Conservation (phyloP, 1,140 invertebrate genomes). For the Schlechtendalia chinensis region DNA sequence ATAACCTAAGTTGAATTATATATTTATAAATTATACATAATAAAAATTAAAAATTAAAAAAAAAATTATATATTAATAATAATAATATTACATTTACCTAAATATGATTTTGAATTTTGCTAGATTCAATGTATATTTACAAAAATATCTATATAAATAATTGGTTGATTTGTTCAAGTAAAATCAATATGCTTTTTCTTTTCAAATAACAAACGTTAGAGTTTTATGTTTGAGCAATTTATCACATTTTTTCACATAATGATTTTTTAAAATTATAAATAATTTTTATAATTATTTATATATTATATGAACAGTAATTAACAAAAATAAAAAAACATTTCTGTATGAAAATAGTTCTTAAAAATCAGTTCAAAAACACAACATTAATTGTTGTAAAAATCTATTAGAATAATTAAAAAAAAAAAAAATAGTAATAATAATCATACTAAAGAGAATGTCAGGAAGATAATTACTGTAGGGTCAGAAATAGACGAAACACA, state of each 20-base stretch:
- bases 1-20: constrained; percentile 28
- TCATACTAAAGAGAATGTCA: neutral
- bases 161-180: constrained; percentile 28
- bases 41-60: constrained; percentile 13
- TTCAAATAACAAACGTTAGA: constrained; percentile 17
- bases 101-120: constrained; percentile 43
- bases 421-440: neutral
- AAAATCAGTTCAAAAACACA: constrained; percentile 47
- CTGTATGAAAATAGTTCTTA: constrained; percentile 8
- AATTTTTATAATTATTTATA: constrained; percentile 17
- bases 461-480: neutral
- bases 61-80: constrained; percentile 6
- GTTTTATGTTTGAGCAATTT: constrained; percentile 44
- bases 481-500: neutral
- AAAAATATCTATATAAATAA: constrained; percentile 16
- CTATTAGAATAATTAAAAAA: constrained; percentile 15
- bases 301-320: constrained; percentile 11
- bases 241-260: constrained; percentile 46
- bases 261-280: constrained; percentile 43
- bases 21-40: constrained; percentile 17
- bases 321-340: constrained; percentile 17
- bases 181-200: neutral
- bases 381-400: constrained; percentile 22
- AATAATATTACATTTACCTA: constrained; percentile 4
- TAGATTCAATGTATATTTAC: constrained; percentile 28